Conservation (phyloP, 2,113 vertebrate genomes). For the Pipa parva region DNA sequence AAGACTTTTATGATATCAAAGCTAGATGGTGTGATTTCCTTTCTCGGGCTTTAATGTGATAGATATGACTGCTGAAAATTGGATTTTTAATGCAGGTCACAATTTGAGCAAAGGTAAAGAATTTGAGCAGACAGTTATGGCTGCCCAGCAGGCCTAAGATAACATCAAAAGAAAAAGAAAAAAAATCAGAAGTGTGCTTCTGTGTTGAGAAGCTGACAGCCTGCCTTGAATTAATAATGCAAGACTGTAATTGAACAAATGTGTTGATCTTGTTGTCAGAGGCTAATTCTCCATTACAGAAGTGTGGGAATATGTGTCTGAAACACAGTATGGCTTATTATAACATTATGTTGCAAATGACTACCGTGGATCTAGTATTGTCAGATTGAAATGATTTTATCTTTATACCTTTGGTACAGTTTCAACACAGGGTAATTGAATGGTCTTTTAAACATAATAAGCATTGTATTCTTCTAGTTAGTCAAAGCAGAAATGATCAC, state of each 20-base stretch:
- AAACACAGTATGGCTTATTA: conserved; percentile 30
- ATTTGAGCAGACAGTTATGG: conserved; percentile 29
- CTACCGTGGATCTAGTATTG: conserved; percentile 30
- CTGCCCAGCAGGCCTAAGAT: conserved; percentile 30
- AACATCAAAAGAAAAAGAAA: conserved; percentile 34
- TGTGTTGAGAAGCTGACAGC: conserved; percentile 20
- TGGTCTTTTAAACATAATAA: conserved; percentile 11
- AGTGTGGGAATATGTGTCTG: conserved; percentile 36
- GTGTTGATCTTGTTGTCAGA: conserved; percentile 32
- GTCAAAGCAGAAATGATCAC: neutral
- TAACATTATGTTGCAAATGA: conserved; percentile 34
- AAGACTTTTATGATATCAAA: neutral
- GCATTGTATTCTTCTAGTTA: conserved; percentile 9
- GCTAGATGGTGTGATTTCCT: conserved; percentile 19
- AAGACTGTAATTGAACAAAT: conserved; percentile 37
- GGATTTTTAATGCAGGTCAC: conserved; percentile 39
- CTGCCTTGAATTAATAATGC: conserved; percentile 36
- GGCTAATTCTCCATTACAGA: conserved; percentile 34
- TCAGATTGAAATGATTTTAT: conserved; percentile 33
- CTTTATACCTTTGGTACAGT: conserved; percentile 18
- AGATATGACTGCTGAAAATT: conserved; percentile 26
- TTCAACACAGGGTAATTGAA: conserved; percentile 29
- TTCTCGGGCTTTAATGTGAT: conserved; percentile 10
- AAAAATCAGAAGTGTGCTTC: conserved; percentile 27
- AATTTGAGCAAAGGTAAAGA: conserved; percentile 32